These are phyloP conservation scores for Xestia rhomboidea DNA, from an alignment of 2,888 invertebrate species.

Conservation along the genomic window DNA sequence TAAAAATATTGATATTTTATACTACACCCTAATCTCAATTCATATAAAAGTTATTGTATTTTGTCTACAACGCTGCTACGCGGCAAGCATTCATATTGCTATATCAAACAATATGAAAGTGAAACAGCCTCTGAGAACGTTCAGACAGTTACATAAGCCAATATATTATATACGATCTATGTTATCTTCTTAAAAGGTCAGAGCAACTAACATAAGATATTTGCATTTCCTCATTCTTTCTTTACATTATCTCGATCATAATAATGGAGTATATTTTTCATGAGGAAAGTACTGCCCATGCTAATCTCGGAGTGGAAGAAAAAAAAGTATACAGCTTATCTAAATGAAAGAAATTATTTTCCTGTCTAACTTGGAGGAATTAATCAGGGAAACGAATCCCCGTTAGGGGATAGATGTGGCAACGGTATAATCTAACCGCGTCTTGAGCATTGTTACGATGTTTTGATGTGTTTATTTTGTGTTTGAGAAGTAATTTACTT, in stretches of 20 bases:
- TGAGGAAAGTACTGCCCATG: slow-evolving; percentile 56
- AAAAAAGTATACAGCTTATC: slow-evolving; percentile 55
- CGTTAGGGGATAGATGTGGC: slow-evolving; percentile 29
- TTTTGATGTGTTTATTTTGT: slow-evolving; percentile 31
- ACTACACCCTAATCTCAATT: slow-evolving; percentile 44
- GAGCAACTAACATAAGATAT: slow-evolving; percentile 42
- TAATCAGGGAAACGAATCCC: slow-evolving; percentile 51
- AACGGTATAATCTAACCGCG: slow-evolving; percentile 35
- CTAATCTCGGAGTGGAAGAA: slow-evolving; percentile 58
- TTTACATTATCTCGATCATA: slow-evolving; percentile 61
- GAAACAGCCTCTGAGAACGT: slow-evolving; percentile 38
- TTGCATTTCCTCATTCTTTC: slow-evolving; percentile 53
- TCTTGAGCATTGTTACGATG: slow-evolving; percentile 25
- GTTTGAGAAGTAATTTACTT: slow-evolving; percentile 30
- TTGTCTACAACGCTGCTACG: slow-evolving; percentile 60
- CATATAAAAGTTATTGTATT: slow-evolving; percentile 58
- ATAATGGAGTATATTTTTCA: slow-evolving; percentile 56
- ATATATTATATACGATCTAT: slow-evolving; percentile 42
- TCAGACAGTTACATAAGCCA: slow-evolving; percentile 39
- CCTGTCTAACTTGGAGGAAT: slow-evolving; percentile 49
- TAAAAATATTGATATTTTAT: slow-evolving; percentile 46
- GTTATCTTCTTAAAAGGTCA: slow-evolving; percentile 50
- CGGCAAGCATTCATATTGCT: slow-evolving; percentile 68
- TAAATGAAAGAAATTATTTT: slow-evolving; percentile 66
- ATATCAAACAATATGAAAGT: slow-evolving; percentile 57